Evolutionary conservation across 2,113 vertebrate genomes (phyloP).

Genomic region (Pachycephala philippinensis): DNA sequence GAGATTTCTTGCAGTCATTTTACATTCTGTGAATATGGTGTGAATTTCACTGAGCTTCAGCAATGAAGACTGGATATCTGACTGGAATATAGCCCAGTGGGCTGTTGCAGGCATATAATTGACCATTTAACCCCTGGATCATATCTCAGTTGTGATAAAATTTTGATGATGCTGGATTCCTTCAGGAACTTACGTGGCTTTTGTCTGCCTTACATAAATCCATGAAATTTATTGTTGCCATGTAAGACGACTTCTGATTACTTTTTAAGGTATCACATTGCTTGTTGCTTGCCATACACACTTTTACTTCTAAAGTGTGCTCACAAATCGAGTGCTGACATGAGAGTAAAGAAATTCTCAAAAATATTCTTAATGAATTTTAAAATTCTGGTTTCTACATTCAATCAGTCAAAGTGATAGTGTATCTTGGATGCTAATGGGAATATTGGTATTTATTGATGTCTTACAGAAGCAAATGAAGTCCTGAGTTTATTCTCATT

Average conservation of each 20-base stretch:
- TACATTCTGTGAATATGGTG: neutral
- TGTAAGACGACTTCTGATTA: neutral
- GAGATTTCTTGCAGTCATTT: neutral
- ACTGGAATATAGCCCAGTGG: conserved; percentile 41
- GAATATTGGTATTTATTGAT: neutral
- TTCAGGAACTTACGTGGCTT: neutral
- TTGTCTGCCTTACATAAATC: neutral
- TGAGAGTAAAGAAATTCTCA: neutral
- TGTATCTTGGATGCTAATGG: neutral
- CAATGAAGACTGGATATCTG: neutral
- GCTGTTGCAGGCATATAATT: neutral
- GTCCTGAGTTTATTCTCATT: neutral
- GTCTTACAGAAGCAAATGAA: neutral
- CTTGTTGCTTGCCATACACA: neutral
- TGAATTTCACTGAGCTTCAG: neutral
- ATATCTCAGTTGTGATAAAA: neutral
- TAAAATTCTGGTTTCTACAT: neutral
- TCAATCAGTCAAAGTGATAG: neutral
- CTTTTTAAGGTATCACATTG: neutral
- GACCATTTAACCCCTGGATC: conserved; percentile 1
- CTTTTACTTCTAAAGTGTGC: neutral
- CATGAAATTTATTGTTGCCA: neutral
- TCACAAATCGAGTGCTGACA: neutral
- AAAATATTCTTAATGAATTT: neutral
- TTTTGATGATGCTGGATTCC: conserved; percentile 14